Base-by-base conservation (phyloP, 2,797 vertebrate genomes). In the Apodemus agrarius region DNA sequence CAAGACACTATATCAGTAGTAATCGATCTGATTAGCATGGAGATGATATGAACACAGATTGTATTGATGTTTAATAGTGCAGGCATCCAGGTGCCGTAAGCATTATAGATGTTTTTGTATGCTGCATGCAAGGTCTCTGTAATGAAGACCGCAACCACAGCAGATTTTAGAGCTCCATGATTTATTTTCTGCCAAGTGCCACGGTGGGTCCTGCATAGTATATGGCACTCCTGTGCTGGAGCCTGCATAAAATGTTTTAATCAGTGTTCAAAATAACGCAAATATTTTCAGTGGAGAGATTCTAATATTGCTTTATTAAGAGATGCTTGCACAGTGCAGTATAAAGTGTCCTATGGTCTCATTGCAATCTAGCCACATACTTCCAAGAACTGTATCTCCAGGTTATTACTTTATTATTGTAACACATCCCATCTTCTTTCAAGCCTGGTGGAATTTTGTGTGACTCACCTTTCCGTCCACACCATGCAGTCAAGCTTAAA, bases 11-110 rank as follows among this genome's bases (percentile, higher is more conserved):
- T 98, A 99, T 99, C 99, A 99, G 98, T 97, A 98, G 98, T 98
- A 98, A 99, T 99, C 96, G 98, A 99, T 99, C 98, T 99, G 98
- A 99, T 99, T 99, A 99, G 98, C 97, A 98, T 98, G 98, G 98
- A 98, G 98, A 99, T 99, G 98, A 98, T 99, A 98, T 98, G 98
- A 99, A 99, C 98, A 98, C 97, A 97, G 98, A 98, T 97, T 98
- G 98, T 98, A 99, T 98, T 98, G 98, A 98, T 98, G 98, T 98
- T 98, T 98, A 98, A 96, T 98, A 96, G 97, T 65, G 95, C 94
- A 93, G 96, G 98, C 97, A 96, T 90, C 96, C 97, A 98, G 97
- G 97, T 98, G 98, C 96, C 95, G 95, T 97, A 98, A 98, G 98
- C 97, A 97, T 98, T 97, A 96, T 94, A 97, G 98, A 98, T 98